phyloP scores from a whole-genome alignment of 2,797 vertebrate species.

The Eleutherodactylus coqui region DNA sequence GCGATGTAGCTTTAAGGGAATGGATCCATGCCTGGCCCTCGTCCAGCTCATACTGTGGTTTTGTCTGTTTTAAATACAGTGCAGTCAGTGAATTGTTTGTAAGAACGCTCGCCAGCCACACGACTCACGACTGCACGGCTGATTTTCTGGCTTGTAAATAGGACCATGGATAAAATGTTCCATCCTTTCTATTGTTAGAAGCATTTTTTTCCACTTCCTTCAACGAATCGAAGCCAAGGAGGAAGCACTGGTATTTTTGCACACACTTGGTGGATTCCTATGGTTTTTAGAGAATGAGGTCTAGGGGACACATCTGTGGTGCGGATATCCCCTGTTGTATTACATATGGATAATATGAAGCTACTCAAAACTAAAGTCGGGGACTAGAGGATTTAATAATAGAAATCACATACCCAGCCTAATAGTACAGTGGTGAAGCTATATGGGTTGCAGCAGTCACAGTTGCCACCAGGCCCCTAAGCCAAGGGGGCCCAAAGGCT shows the following conservation, averaged over 20 bases:
- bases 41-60: slow-evolving; percentile 50
- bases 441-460: no score
- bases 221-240: slow-evolving; percentile 19
- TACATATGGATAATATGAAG: not conserved
- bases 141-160: slow-evolving; percentile 62
- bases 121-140: slow-evolving; percentile 58
- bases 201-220: slow-evolving; percentile 50
- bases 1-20: slow-evolving; percentile 32
- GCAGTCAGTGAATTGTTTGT: slow-evolving; percentile 62
- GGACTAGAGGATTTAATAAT: not conserved
- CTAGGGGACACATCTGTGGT: not conserved
- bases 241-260: slow-evolving; percentile 47
- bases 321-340: not conserved
- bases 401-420: not conserved
- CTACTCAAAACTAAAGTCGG: not conserved
- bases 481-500: no score
- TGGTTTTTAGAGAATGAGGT: slow-evolving; percentile 22
- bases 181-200: slow-evolving; percentile 62
- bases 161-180: slow-evolving; percentile 63
- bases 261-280: slow-evolving; percentile 32
- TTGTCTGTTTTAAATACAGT: slow-evolving; percentile 58
- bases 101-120: slow-evolving; percentile 62
- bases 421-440: slow-evolving; percentile 6
- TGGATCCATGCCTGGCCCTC: slow-evolving; percentile 9
- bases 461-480: no score